A percentile compares a stretch with the other conserved stretches of the same genome.
Conservation (phyloP, 2,797 vertebrate species). For the Bovichtus variegatus region DNA sequence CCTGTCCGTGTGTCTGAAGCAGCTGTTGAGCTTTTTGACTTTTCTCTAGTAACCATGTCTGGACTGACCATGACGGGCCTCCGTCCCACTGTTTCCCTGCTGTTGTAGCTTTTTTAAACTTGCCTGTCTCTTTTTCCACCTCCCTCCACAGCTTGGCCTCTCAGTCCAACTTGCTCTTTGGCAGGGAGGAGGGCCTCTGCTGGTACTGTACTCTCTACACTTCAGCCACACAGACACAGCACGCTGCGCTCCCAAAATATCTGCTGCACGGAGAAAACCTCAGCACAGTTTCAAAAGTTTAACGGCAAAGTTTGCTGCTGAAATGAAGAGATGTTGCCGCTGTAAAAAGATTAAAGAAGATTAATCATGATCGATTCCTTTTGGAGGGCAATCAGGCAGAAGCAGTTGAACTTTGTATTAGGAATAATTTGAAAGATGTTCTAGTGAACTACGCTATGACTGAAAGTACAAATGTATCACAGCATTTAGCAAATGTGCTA, state of each 20-base stretch:
- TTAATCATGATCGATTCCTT: not conserved
- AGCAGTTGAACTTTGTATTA: not conserved
- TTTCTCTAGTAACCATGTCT: constrained; percentile 27
- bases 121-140: constrained; percentile 65
- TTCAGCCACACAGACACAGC: constrained; percentile 42
- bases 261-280: constrained; percentile 38
- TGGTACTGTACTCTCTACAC: constrained; percentile 82
- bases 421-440: not conserved
- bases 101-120: constrained; percentile 64
- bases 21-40: constrained; percentile 40
- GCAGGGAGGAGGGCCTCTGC: constrained; percentile 85
- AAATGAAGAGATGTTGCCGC: not conserved
- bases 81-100: constrained; percentile 51
- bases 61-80: constrained; percentile 33
- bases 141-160: constrained; percentile 84
- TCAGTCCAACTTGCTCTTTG: constrained; percentile 86
- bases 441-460: not conserved
- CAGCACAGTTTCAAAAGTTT: not conserved
- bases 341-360: not conserved
- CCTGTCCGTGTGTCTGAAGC: constrained; percentile 41
- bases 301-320: not conserved
- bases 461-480: not conserved
- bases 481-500: not conserved
- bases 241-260: constrained; percentile 54
- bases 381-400: not conserved